Base-by-base conservation (phyloP, 2,797 vertebrate genomes). In the Crenichthys baileyi region DNA sequence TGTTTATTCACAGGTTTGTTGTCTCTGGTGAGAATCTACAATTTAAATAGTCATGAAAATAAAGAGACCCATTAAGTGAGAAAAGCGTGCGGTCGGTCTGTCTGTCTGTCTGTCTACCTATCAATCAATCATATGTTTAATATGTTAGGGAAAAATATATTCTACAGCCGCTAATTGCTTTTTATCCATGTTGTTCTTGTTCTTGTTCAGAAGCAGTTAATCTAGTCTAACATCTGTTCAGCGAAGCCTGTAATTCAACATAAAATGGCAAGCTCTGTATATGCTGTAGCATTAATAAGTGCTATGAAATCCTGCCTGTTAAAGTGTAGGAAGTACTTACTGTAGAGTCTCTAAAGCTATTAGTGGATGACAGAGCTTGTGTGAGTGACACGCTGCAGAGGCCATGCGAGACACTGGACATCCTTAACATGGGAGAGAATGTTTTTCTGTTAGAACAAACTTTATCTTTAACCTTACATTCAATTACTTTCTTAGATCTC, bases 391-490 rank as follows among this genome's bases (percentile, higher is more conserved):
- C 77, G 75, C 71, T 70, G 76, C 6, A 7, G 77, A 88, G 73
- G 76, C 78, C 82, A 85, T 78, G 74, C 70, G 73, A 88, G 88
- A 88, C 81, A 79, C 82, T 58, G 72, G 3, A 7, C 75, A 83
- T 79, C 70, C 70, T 72, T 75, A 82, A 76, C 84, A 77, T 13
- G 41, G 72, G 78, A 70, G 26, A 75, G 48, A 20, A 20, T 7
- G 31, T 76, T 76, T 72, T 24, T 53, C 85, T 76, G 81, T 85
- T 89, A 82, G 80, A 87, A 85, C 92, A 93, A 88, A 88, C 80
- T 90, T 91, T 91, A 88, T 79, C 80, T 80, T 72, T 80, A 90
- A 89, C 78, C 87, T 89, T 79, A 88, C 87, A 91, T 94, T 91
- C 83, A 90, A 92, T 94, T 90, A 92, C 82, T 81, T 86, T 77